Evolutionary conservation across 2,797 vertebrate species (phyloP).

Genomic region (Phataginus tetradactyla): DNA sequence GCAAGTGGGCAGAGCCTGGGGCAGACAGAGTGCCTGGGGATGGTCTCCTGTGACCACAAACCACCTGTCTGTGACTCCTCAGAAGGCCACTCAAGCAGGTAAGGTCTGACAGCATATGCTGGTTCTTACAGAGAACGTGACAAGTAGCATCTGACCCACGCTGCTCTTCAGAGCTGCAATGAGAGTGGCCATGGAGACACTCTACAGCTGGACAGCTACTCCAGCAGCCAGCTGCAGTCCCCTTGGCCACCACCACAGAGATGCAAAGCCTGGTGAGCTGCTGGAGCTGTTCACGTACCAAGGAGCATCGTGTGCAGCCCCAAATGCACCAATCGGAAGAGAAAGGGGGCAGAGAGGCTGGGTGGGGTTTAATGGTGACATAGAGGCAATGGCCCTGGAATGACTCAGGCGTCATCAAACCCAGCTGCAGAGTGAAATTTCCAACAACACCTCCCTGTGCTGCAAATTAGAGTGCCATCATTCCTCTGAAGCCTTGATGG

Average conservation of each 20-base stretch:
- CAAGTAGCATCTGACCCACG: neutral
- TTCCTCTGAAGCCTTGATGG: neutral
- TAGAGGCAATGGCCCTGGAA: neutral
- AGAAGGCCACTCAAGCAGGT: neutral
- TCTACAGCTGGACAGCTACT: neutral
- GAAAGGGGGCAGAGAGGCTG: neutral
- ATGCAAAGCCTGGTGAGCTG: neutral
- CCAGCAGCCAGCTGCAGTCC: neutral
- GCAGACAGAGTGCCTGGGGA: neutral
- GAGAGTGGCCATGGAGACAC: neutral
- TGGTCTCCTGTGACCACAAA: neutral
- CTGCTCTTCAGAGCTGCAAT: neutral
- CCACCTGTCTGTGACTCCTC: neutral
- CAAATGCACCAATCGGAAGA: neutral
- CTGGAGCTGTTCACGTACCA: neutral
- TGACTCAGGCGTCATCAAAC: neutral
- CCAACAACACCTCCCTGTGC: neutral
- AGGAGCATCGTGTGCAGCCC: fast-evolving
- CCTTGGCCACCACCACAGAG: neutral
- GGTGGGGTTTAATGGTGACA: fast-evolving
- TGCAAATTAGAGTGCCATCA: neutral
- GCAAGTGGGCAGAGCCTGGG: neutral
- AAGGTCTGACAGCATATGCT: neutral
- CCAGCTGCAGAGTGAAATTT: neutral
- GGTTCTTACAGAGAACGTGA: neutral